phyloP scores from a whole-genome alignment of 2,113 vertebrate species.

The Propithecus coquereli region DNA sequence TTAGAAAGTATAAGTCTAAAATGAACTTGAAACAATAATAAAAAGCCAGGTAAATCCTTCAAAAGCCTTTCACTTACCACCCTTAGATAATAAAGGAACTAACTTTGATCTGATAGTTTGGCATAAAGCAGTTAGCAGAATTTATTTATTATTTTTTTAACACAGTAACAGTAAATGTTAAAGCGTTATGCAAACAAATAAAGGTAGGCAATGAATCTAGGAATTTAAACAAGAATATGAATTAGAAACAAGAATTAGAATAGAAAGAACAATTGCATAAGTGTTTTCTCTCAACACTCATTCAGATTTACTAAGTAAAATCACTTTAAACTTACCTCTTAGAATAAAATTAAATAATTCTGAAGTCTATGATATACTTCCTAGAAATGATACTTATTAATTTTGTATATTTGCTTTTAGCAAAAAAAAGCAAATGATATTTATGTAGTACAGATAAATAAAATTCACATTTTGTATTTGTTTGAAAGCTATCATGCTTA shows the following conservation, averaged over 20 bases:
- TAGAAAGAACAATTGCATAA: conserved; percentile 31
- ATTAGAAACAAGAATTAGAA: conserved; percentile 43
- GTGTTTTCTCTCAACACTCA: neutral
- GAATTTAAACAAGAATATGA: conserved; percentile 49
- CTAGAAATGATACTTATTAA: neutral
- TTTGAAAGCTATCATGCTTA: conserved; percentile 37
- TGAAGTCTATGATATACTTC: conserved; percentile 1
- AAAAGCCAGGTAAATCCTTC: conserved; percentile 37
- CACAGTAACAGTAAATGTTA: conserved; percentile 28
- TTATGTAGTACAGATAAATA: neutral
- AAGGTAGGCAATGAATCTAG: conserved; percentile 54
- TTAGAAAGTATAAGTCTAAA: neutral
- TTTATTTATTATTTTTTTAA: neutral
- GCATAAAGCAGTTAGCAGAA: conserved; percentile 44
- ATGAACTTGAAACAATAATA: conserved; percentile 35
- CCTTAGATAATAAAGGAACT: neutral
- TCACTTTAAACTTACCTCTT: conserved; percentile 25
- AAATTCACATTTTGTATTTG: conserved; percentile 54
- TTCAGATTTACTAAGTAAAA: conserved; percentile 59
- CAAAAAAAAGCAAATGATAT: neutral
- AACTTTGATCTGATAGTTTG: conserved; percentile 52
- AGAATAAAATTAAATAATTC: conserved; percentile 47
- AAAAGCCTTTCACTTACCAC: conserved; percentile 10
- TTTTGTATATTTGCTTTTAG: conserved; percentile 17
- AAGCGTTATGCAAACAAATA: conserved; percentile 65